Percentiles rank a stretch among this genome's conserved stretches.
Evolutionary conservation across 2,888 invertebrate species (phyloP).

Genomic region (Parasteatoda lunata): DNA sequence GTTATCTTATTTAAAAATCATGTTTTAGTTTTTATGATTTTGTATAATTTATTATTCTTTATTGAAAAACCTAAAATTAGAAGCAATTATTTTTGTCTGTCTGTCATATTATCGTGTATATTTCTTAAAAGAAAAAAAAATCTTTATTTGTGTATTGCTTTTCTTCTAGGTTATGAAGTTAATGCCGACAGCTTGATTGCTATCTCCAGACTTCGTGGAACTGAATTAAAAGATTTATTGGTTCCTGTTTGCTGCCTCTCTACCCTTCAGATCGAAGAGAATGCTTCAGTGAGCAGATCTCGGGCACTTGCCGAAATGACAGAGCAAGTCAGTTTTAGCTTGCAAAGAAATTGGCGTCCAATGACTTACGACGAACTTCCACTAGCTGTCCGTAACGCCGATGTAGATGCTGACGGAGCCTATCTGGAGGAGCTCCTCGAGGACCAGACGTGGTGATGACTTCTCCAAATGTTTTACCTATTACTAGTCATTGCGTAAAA

Average conservation of each 20-base stretch:
- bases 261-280: constrained; percentile 28
- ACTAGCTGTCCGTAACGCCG: constrained; percentile 45
- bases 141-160: background rate
- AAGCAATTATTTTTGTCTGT: too few species aligned
- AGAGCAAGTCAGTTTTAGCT: constrained; percentile 43
- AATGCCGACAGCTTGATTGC: constrained; percentile 80
- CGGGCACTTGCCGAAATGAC: constrained; percentile 28
- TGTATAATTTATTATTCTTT: too few species aligned
- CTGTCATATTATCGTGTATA: too few species aligned
- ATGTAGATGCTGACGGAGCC: constrained; percentile 56
- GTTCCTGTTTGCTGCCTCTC: constrained; percentile 77
- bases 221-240: constrained; percentile 77
- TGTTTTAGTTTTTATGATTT: too few species aligned
- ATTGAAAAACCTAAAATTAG: too few species aligned
- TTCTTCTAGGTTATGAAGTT: constrained; percentile 78
- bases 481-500: constrained; percentile 62
- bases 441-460: constrained; percentile 58
- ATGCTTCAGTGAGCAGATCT: background rate
- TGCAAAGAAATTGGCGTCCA: constrained; percentile 46
- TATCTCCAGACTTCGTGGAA: constrained; percentile 79
- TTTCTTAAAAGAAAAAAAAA: too few species aligned
- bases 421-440: constrained; percentile 43
- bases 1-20: too few species aligned
- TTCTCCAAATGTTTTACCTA: constrained; percentile 22
- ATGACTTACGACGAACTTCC: constrained; percentile 46